Percentiles rank a stretch among this genome's conserved stretches.
These are phyloP conservation scores for Spisula subtruncata DNA, from an alignment of 2,888 invertebrate genomes.

Conservation along the genomic window DNA sequence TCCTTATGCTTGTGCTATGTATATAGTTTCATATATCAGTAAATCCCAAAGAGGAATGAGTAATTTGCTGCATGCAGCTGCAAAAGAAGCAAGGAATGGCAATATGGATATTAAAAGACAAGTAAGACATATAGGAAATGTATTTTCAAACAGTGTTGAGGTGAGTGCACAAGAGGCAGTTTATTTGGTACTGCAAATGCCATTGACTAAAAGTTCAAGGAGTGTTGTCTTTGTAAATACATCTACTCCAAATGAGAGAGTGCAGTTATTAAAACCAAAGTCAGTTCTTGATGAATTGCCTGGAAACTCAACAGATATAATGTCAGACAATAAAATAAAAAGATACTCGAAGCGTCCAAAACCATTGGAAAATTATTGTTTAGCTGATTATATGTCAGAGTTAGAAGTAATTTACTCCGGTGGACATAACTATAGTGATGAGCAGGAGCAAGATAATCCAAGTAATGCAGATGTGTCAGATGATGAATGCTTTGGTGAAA, in stretches of 20 bases:
- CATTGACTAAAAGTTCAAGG: slow-evolving; percentile 64
- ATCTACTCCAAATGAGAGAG: slow-evolving; percentile 64
- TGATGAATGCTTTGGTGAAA: slow-evolving; percentile 31
- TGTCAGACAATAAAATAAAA: slow-evolving; percentile 45
- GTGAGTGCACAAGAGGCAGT: slow-evolving; percentile 71
- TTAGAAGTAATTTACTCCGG: slow-evolving; percentile 32
- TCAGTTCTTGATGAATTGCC: slow-evolving; percentile 51
- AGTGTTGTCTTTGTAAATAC: slow-evolving; percentile 69
- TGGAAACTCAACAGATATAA: slow-evolving; percentile 65
- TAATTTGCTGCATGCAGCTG: slow-evolving; percentile 60
- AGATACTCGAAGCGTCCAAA: slow-evolving; percentile 56
- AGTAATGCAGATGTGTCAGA: slow-evolving; percentile 29
- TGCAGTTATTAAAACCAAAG: slow-evolving; percentile 56
- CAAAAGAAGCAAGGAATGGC: slow-evolving; percentile 67
- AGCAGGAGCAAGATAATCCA: slow-evolving; percentile 23
- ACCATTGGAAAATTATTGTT: slow-evolving; percentile 43
- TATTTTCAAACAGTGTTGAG: slow-evolving; percentile 68
- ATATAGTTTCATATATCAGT: slow-evolving; percentile 67
- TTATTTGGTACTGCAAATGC: slow-evolving; percentile 71
- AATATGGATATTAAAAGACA: slow-evolving; percentile 61
- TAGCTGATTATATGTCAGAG: slow-evolving; percentile 44
- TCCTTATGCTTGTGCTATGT: slow-evolving; percentile 50
- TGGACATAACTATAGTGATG: neutral
- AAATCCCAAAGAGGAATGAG: slow-evolving; percentile 70
- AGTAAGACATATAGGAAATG: slow-evolving; percentile 67